phyloP scores from a whole-genome alignment of 2,113 vertebrate genomes.

The Carassius gibelio region DNA sequence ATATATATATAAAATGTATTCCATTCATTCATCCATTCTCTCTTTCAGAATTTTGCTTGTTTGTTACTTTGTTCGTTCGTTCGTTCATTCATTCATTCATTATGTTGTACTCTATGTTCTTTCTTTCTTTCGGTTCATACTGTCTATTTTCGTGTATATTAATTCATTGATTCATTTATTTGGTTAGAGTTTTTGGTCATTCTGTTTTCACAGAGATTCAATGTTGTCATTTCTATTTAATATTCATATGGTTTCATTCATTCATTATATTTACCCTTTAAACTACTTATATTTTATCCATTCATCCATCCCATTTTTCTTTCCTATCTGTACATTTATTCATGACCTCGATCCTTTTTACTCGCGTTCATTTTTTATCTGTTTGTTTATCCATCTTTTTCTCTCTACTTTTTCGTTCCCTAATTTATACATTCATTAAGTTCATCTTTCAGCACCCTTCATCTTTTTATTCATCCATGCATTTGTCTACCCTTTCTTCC shows the following conservation, averaged over 20 bases:
- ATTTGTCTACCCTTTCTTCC: neutral
- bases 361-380: neutral
- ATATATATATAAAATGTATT: no score
- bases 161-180: neutral
- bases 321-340: neutral
- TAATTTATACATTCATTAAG: neutral
- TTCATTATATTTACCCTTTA: neutral
- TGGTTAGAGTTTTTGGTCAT: neutral
- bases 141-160: neutral
- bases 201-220: slow-evolving; percentile 11
- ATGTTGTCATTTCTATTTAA: slow-evolving; percentile 5
- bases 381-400: neutral
- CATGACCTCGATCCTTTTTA: neutral
- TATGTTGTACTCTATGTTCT: neutral
- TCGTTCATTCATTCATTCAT: neutral
- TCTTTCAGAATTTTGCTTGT: no score
- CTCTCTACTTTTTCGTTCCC: neutral
- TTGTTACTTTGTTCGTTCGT: neutral
- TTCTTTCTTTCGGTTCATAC: neutral
- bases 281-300: neutral
- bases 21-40: no score
- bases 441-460: no score
- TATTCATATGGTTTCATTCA: slow-evolving; percentile 3
- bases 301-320: neutral
- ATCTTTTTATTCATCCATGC: neutral